Evolutionary conservation across 1,140 invertebrate species (phyloP).

Genomic region (Rhagoletis pomonella): DNA sequence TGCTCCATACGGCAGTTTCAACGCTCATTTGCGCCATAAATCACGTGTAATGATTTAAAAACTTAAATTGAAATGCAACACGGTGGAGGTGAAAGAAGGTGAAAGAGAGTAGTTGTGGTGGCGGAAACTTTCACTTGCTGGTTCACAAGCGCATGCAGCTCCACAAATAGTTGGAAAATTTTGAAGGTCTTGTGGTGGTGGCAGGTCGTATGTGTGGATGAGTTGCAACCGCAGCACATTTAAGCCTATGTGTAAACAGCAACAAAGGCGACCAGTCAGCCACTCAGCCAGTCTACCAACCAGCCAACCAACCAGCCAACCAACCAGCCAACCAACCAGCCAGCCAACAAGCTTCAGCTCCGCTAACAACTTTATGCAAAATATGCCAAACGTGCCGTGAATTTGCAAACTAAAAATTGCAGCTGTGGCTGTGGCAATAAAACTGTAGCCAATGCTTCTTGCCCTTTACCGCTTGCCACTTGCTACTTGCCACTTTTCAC

Average conservation of each 20-base stretch:
- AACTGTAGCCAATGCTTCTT: background rate
- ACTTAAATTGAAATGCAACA: conserved; percentile 49
- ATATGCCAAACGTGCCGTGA: conserved; percentile 43
- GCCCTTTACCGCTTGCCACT: background rate
- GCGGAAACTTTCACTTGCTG: background rate
- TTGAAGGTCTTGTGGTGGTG: background rate
- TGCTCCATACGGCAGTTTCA: background rate
- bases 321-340: background rate
- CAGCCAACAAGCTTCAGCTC: background rate
- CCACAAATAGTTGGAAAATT: background rate
- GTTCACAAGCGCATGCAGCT: too few species aligned
- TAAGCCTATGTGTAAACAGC: background rate
- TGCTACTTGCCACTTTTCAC: conserved; percentile 9
- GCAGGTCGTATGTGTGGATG: background rate
- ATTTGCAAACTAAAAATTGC: conserved; percentile 33
- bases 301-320: background rate
- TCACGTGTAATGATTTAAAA: conserved; percentile 48
- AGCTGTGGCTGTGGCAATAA: conserved; percentile 35
- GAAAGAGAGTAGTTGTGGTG: background rate
- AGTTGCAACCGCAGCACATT: background rate
- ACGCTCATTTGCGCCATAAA: conserved; percentile 42
- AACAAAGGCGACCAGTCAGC: background rate
- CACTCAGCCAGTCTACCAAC: background rate
- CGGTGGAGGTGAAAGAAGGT: conserved; percentile 3
- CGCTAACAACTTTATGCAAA: conserved; percentile 45